Evolutionary conservation across 2,113 vertebrate genomes (phyloP).

Genomic region (Myotis brandtii): DNA sequence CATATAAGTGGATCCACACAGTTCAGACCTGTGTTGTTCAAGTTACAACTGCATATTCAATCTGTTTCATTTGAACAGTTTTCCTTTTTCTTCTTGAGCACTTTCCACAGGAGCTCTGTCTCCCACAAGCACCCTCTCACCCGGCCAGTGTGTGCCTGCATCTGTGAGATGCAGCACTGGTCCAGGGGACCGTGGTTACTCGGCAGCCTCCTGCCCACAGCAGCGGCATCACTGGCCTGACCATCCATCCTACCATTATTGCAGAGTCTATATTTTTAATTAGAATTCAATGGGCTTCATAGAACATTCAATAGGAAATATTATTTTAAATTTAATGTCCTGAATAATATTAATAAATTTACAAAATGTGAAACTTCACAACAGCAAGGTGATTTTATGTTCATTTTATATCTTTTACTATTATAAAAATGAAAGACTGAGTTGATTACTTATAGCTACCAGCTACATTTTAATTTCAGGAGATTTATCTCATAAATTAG

Average conservation of each 20-base stretch:
- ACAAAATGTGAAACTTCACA: not conserved
- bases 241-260: rapidly evolving
- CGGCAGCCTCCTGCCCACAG: too few relatives aligned
- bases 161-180: rapidly evolving
- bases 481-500: not conserved
- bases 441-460: not conserved
- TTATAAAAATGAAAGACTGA: not conserved
- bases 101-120: not conserved
- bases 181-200: not conserved
- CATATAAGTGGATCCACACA: too few relatives aligned
- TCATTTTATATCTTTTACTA: not conserved
- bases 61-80: not conserved
- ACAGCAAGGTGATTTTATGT: not conserved
- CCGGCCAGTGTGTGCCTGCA: not conserved
- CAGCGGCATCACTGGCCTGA: too few relatives aligned
- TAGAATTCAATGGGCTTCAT: not conserved
- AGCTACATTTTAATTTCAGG: not conserved
- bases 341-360: not conserved
- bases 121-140: not conserved
- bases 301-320: not conserved
- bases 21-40: not conserved
- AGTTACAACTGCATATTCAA: not conserved
- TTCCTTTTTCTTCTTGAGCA: not conserved
- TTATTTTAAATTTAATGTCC: not conserved
- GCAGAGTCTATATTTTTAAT: not conserved